Conservation (phyloP, 2,888 invertebrate species). For the Eristalis tenax region DNA sequence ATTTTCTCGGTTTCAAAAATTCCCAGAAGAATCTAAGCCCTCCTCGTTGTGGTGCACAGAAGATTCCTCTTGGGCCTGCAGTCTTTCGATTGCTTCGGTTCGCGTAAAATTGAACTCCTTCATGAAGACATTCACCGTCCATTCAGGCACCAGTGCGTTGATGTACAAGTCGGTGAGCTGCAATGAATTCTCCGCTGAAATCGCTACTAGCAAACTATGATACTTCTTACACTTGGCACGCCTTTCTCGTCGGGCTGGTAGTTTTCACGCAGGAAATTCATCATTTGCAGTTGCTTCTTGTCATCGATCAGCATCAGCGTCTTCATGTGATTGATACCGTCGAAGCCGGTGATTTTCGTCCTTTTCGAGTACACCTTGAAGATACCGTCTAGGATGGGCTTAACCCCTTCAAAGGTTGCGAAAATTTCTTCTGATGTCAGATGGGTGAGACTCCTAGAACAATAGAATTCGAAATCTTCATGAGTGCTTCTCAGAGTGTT, state of each 20-base stretch:
- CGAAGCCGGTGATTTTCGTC: conserved; percentile 60
- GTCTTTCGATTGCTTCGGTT: conserved; percentile 75
- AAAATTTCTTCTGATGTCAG: conserved; percentile 57
- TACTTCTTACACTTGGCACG: conserved; percentile 52
- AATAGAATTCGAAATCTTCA: background rate
- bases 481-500: background rate
- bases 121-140: conserved; percentile 78
- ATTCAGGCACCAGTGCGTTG: conserved; percentile 78
- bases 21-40: conserved; percentile 7
- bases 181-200: background rate
- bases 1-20: background rate
- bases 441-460: conserved; percentile 55
- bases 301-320: conserved; percentile 74
- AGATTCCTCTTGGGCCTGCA: conserved; percentile 76
- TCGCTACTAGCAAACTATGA: background rate
- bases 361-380: conserved; percentile 72
- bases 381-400: conserved; percentile 68
- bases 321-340: conserved; percentile 73
- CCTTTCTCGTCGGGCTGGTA: conserved; percentile 61
- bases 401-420: conserved; percentile 40
- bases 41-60: conserved; percentile 68
- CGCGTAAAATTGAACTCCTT: conserved; percentile 75
- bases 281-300: conserved; percentile 73
- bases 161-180: conserved; percentile 76
- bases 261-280: conserved; percentile 70